Base-by-base conservation (phyloP, 2,888 invertebrate species). In the Acanthosoma haemorrhoidale region DNA sequence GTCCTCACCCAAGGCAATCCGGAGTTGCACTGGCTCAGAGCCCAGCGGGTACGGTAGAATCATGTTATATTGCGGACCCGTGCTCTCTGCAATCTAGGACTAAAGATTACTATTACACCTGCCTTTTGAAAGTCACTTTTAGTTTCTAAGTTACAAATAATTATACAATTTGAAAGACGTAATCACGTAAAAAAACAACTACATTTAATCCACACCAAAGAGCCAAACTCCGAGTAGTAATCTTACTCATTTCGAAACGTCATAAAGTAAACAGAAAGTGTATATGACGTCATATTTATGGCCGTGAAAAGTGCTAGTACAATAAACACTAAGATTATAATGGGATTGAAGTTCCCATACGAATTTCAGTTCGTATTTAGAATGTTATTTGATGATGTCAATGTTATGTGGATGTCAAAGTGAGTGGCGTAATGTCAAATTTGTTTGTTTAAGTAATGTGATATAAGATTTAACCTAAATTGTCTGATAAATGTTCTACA, bases 311-410 rank as follows among this genome's bases (percentile, higher is more conserved):
- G 31, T 29, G 21, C 34, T 57, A 34, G 51, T 34, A 67, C 18
- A 67, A 31, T 67, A 67, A 67, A 67, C 67, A 67, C 25, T 32
- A 67, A n/a, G 32, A 67, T 67, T 38, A 67, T 67, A 67, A 67
- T 67, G 67, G 57, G 67, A 67, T 39, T 67, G 32, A 67, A 39
- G 36, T 67, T 67, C 67, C 67, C 67, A 67, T 36, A 67, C 31
- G 13, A 43, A 51, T 32, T 9, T 31, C 16, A 43, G 5, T 57
- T 32, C 16, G 4, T 13, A 16, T 16, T 67, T 67, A 67, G 41
- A 43, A 67, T 67, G 67, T 29, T 67, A 32, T 34, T 31, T 18
- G 34, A 11, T 51, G 36, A 67, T 34, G 18, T 67, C 21, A 43
- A 16, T 29, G 25, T 36, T 57, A 36, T 36, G n/a, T 34, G 36